phyloP scores from a whole-genome alignment of 2,113 vertebrate species.

The Calonectris borealis region DNA sequence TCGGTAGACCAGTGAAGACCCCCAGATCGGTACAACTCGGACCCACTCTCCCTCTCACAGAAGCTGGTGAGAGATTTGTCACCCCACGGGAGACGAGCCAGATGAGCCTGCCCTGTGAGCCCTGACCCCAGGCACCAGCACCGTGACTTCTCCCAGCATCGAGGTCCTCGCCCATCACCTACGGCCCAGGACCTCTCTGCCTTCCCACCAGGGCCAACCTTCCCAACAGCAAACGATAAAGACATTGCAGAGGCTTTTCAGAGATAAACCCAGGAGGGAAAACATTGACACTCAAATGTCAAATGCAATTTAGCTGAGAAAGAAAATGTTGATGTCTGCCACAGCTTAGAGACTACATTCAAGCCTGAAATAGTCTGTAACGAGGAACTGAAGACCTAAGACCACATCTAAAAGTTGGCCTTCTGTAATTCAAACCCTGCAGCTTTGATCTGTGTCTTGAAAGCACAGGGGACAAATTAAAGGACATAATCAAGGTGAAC shows the following conservation, averaged over 20 bases:
- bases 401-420: neutral
- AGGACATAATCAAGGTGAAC: neutral
- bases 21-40: neutral
- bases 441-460: slow-evolving; percentile 3
- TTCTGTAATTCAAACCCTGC: neutral
- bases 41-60: neutral
- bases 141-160: rapidly evolving
- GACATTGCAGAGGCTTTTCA: neutral
- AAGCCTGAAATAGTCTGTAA: neutral
- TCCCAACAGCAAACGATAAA: neutral
- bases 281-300: neutral
- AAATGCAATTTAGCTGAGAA: neutral
- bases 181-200: neutral
- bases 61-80: neutral
- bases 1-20: neutral
- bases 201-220: neutral
- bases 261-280: neutral
- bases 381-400: neutral
- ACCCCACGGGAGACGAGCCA: neutral
- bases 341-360: neutral
- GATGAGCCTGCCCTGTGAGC: neutral
- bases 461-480: neutral
- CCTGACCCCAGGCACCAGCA: neutral
- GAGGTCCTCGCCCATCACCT: neutral
- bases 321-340: neutral